These are phyloP conservation scores for Axinella damicornis DNA, from an alignment of 37 sponge, comb jelly and placozoan species.

Conservation along the genomic window DNA sequence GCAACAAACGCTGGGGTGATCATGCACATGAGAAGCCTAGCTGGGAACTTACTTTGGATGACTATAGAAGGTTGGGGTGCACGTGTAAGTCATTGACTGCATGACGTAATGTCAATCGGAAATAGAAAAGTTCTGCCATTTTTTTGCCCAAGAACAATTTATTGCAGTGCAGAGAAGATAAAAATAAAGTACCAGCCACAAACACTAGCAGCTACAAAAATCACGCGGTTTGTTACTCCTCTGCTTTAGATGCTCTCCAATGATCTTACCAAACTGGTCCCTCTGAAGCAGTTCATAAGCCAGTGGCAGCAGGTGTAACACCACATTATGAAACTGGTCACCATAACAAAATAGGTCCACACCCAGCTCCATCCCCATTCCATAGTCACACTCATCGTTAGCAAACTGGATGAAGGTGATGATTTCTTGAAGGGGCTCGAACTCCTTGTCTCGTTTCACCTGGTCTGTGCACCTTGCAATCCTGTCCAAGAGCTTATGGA, in stretches of 20 bases:
- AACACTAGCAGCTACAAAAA: too few species aligned
- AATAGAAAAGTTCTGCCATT: too few species aligned
- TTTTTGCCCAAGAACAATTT: too few species aligned
- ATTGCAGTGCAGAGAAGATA: too few species aligned
- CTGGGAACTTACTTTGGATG: too few species aligned
- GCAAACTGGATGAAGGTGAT: constrained; percentile 93
- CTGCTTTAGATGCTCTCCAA: constrained; percentile 55
- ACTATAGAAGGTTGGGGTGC: too few species aligned
- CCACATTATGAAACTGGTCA: constrained; percentile 41
- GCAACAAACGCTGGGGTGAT: too few species aligned
- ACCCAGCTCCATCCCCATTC: constrained; percentile 97
- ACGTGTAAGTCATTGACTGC: too few species aligned
- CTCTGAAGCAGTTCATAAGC: constrained; percentile 86
- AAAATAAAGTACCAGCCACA: too few species aligned
- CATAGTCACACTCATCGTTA: constrained; percentile 96
- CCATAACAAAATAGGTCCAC: constrained; percentile 84
- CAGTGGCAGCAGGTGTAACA: constrained; percentile 64
- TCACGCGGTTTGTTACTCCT: constrained; percentile 25
- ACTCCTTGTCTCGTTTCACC: constrained; percentile 31
- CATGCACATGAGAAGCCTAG: too few species aligned
- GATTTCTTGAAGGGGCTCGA: constrained; percentile 83
- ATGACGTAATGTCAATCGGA: too few species aligned
- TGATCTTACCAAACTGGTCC: constrained; percentile 62
- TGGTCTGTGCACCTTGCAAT: constrained; percentile 35
- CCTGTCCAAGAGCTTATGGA: constrained; percentile 68